Conservation (phyloP, 2,113 vertebrate species). For the Hippocampus barbouri region DNA sequence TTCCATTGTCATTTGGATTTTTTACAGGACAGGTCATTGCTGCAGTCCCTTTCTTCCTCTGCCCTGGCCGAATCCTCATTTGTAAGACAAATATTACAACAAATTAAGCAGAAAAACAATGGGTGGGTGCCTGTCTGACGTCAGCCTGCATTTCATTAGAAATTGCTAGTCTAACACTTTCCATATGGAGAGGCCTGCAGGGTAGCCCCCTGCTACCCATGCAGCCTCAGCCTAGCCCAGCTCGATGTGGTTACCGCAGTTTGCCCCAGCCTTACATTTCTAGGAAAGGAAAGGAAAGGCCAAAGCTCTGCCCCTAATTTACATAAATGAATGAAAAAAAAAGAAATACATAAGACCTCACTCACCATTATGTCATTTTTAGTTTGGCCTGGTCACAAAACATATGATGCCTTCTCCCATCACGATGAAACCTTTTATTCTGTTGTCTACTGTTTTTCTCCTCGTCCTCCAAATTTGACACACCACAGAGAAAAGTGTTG, state of each 20-base stretch:
- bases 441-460: too few species aligned
- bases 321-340: too few species aligned
- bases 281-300: constrained; percentile 3
- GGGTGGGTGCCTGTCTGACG: constrained; percentile 71
- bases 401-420: too few species aligned
- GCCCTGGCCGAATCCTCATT: constrained; percentile 61
- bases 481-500: background rate
- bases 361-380: too few species aligned
- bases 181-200: constrained; percentile 75
- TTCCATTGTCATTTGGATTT: constrained; percentile 19
- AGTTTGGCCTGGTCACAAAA: too few species aligned
- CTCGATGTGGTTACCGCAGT: constrained; percentile 51
- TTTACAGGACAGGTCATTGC: constrained; percentile 26
- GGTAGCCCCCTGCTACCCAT: constrained; percentile 70
- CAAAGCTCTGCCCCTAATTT: too few species aligned
- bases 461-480: background rate
- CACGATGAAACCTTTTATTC: too few species aligned
- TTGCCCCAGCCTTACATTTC: constrained; percentile 51
- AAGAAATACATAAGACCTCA: too few species aligned
- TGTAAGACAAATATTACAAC: constrained; percentile 77
- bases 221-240: constrained; percentile 52
- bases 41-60: constrained; percentile 34
- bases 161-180: constrained; percentile 69
- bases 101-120: constrained; percentile 76
- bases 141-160: constrained; percentile 77